Evolutionary conservation across 2,113 vertebrate species (phyloP), one percentile per base, ranked within the genome.

Genomic region (Oenanthe melanoleuca): DNA sequence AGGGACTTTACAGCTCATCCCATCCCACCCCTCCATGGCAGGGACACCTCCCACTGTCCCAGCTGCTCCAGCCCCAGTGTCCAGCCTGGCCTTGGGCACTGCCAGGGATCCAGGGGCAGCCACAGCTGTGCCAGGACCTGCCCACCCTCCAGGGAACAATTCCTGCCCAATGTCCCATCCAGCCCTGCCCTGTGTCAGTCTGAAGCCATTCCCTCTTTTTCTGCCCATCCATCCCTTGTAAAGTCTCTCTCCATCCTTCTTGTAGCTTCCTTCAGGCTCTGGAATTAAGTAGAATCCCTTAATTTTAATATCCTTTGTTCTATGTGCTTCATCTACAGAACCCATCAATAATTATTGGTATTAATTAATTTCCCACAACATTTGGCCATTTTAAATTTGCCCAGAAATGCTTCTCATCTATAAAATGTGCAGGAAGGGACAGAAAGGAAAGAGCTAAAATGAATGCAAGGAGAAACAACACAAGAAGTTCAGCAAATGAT

Each of bases 111-210:
- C 70, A 65, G 67, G 67, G 37, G 26, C 37, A 72, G 59, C 59
- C 67, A 4, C 60, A 73, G 77, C 86, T 66, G 28, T 37, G 44
- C 67, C 77, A 81, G 52, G 52, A 9, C 42, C 86, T 81, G 92
- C 91, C 56, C 52, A 21, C 8, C 37, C 69, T 67, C 24, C n/a
- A 53, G 60, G 8, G 3, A 37, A 4, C 3, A 11, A 47, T 26
- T 42, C 40, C 40, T 42, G 40, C 40, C 40, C 55, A 22, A 42
- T 42, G 15, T 42, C 40, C 15, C 40, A 42, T 42, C 40, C 40
- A 42, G 40, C 14, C 40, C 40, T 42, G 1, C 13, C 6, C n/a
- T 6, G 4, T 19, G 11, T 3, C n/a, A 38, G 6, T 40, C 0
- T 5, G 38, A 55, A 75, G 17, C 33, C 29, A 8, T 47, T 75